Conservation (phyloP, 2,888 invertebrate species). For the Notocelia uddmanniana region DNA sequence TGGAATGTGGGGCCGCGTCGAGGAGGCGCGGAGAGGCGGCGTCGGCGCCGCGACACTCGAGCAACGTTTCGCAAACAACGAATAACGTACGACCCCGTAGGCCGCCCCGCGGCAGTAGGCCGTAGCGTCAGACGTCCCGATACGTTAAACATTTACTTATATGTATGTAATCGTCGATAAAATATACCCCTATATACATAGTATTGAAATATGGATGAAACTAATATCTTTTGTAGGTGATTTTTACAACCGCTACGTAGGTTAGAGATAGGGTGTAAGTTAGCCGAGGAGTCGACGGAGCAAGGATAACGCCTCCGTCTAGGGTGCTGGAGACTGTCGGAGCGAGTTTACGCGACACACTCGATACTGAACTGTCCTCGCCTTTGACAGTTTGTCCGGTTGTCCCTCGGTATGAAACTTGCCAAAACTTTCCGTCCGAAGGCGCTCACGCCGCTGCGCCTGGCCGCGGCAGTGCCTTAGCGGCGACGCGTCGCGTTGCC, state of each 20-base stretch:
- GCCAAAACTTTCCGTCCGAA: slow-evolving; percentile 84
- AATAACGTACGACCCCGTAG: slow-evolving; percentile 84
- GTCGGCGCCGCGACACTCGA: slow-evolving; percentile 71
- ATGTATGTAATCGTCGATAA: slow-evolving; percentile 80
- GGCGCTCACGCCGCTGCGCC: slow-evolving; percentile 52
- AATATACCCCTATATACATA: slow-evolving; percentile 85
- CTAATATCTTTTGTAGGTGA: slow-evolving; percentile 87
- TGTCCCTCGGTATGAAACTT: slow-evolving; percentile 75
- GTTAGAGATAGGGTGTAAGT: slow-evolving; percentile 81
- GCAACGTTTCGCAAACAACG: slow-evolving; percentile 87
- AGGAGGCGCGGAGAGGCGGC: slow-evolving; percentile 50
- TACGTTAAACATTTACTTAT: slow-evolving; percentile 71
- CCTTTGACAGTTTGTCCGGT: slow-evolving; percentile 59
- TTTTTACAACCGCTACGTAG: slow-evolving; percentile 86
- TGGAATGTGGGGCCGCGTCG: slow-evolving; percentile 55
- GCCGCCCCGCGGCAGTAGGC: slow-evolving; percentile 72
- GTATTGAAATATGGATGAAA: slow-evolving; percentile 84
- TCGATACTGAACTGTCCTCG: slow-evolving; percentile 18
- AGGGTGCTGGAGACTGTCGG: slow-evolving; percentile 36
- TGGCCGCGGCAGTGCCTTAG: slow-evolving; percentile 73
- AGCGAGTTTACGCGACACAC: neutral
- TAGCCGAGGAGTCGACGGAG: slow-evolving; percentile 72
- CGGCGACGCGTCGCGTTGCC: slow-evolving; percentile 50
- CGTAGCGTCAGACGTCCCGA: slow-evolving; percentile 79
- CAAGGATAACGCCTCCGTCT: slow-evolving; percentile 44